Evolutionary conservation across 2,888 invertebrate genomes (phyloP).

Genomic region (Drosophila nr. medialis): DNA sequence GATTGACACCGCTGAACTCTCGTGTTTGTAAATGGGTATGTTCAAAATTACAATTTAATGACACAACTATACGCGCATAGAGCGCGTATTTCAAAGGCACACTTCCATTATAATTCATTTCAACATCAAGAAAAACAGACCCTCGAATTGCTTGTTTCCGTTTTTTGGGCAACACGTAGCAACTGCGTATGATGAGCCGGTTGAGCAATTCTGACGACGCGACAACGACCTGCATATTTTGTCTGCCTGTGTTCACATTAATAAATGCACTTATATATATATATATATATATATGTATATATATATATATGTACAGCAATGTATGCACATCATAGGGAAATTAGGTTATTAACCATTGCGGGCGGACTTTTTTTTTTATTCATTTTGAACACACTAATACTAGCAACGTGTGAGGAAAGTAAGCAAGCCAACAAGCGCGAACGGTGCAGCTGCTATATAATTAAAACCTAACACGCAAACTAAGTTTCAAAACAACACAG

Average conservation of each 20-base stretch:
- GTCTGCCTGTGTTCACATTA: slow-evolving; percentile 3
- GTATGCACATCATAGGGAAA: slow-evolving; percentile 15
- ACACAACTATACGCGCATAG: slow-evolving; percentile 13
- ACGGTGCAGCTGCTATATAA: slow-evolving; percentile 11
- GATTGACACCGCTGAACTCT: slow-evolving; percentile 44
- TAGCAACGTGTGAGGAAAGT: slow-evolving; percentile 14
- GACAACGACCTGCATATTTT: slow-evolving; percentile 34
- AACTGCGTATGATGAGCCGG: slow-evolving; percentile 27
- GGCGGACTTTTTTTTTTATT: slow-evolving; percentile 25
- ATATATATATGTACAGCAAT: background rate
- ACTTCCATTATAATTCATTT: slow-evolving; percentile 8
- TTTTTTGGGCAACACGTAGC: slow-evolving; percentile 50
- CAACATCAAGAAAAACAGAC: slow-evolving; percentile 9
- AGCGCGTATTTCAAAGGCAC: slow-evolving; percentile 39
- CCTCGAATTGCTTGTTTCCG: slow-evolving; percentile 44
- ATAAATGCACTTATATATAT: slow-evolving; percentile 6
- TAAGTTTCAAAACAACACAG: background rate
- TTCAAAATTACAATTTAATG: slow-evolving; percentile 5
- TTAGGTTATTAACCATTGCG: slow-evolving; percentile 37
- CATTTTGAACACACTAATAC: slow-evolving; percentile 23
- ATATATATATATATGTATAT: background rate
- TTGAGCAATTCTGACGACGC: background rate
- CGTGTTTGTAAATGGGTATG: background rate
- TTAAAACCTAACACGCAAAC: background rate
- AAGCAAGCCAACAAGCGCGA: slow-evolving; percentile 24